Evolutionary conservation across 1,140 invertebrate species (phyloP).

Genomic region (Danaus melanippus): DNA sequence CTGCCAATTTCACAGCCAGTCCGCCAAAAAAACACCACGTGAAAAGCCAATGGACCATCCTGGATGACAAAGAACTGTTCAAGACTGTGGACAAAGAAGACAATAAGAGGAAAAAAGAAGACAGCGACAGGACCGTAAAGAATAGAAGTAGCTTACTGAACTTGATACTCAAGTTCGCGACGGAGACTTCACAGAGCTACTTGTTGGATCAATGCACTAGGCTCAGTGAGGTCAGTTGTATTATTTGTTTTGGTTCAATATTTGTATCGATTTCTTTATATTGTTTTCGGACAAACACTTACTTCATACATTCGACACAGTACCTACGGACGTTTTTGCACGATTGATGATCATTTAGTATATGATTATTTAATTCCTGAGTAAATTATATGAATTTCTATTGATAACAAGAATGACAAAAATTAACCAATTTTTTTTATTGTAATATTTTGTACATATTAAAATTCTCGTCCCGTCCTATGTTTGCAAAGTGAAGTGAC

Average conservation of each 20-base stretch:
- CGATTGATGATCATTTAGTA: too few species aligned
- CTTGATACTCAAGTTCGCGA: conserved; percentile 57
- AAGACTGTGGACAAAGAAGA: conserved; percentile 17
- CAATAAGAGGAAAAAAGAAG: conserved; percentile 22
- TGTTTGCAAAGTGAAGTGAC: too few species aligned
- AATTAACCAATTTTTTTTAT: too few species aligned
- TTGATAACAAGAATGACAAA: too few species aligned
- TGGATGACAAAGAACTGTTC: conserved; percentile 42
- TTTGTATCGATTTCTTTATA: conserved; percentile 1
- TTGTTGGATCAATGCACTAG: conserved; percentile 66
- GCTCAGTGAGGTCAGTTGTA: conserved; percentile 67
- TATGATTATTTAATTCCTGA: too few species aligned
- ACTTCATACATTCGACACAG: too few species aligned
- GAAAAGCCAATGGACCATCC: conserved; percentile 52
- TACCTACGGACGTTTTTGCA: too few species aligned
- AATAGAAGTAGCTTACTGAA: conserved; percentile 3
- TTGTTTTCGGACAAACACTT: not conserved
- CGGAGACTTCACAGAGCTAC: conserved; percentile 63
- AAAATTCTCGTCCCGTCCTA: too few species aligned
- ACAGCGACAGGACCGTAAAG: conserved; percentile 40
- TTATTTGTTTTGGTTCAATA: not conserved
- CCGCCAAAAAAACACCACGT: conserved; percentile 48
- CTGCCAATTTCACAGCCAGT: conserved; percentile 32
- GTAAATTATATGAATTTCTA: too few species aligned
- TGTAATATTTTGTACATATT: too few species aligned